Conservation (phyloP, 2,113 vertebrate species). For the Hypocryptadius cinnamomeus region DNA sequence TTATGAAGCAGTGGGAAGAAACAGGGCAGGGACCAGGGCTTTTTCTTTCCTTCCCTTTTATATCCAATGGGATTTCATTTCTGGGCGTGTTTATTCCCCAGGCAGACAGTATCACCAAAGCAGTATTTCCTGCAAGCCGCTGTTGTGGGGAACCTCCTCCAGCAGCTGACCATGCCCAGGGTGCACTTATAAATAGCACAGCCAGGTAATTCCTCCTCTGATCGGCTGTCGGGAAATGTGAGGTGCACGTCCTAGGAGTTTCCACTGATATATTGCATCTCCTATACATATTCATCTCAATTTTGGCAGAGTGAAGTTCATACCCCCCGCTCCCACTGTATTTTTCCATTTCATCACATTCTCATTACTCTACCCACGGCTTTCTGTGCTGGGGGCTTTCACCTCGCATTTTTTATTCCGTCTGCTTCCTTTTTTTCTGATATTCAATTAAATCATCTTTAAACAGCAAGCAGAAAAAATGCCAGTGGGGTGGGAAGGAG, state of each 20-base stretch:
- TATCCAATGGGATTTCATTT: not conserved
- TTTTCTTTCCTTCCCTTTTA: slow-evolving; percentile 25
- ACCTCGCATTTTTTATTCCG: not conserved
- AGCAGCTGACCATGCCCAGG: not conserved
- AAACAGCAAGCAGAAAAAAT: not conserved
- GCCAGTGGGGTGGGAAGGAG: not conserved
- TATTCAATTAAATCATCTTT: not conserved
- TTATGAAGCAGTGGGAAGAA: slow-evolving; percentile 24
- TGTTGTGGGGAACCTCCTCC: not conserved
- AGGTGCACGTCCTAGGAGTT: not conserved
- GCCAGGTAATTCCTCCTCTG: not conserved
- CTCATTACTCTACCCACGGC: not conserved
- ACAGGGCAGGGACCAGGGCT: not conserved
- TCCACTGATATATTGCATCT: not conserved
- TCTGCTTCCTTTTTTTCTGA: not conserved
- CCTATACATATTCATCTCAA: not conserved
- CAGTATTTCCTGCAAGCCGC: not conserved
- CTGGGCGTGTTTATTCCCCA: not conserved
- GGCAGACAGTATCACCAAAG: not conserved
- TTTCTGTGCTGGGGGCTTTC: not conserved
- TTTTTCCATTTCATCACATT: not conserved
- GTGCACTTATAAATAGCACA: not conserved
- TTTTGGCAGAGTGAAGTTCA: not conserved
- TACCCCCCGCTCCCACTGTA: not conserved
- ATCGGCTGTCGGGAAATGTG: not conserved